Evolutionary conservation across 2,797 vertebrate species (phyloP).

Genomic region (Typhlichthys eigenmanni): DNA sequence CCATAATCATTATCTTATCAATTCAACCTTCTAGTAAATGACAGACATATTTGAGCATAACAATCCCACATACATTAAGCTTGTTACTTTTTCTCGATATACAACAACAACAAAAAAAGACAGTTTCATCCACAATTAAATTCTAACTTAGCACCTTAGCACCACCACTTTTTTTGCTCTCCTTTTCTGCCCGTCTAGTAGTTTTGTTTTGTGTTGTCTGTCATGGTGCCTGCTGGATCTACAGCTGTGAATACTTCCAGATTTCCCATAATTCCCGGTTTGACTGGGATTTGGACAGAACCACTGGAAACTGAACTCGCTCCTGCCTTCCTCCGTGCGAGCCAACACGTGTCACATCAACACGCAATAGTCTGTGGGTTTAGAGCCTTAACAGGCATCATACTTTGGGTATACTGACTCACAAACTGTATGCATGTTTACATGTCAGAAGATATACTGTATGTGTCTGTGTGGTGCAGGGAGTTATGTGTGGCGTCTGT

Average conservation of each 20-base stretch:
- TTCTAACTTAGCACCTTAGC: conserved; percentile 5
- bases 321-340: conserved; percentile 36
- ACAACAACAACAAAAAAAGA: too few relatives aligned
- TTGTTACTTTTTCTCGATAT: not conserved
- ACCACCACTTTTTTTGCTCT: conserved; percentile 10
- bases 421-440: conserved; percentile 20
- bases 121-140: conserved; percentile 11
- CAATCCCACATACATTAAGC: not conserved
- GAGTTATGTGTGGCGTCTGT: conserved; percentile 31
- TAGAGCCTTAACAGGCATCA: conserved; percentile 15
- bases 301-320: conserved; percentile 38
- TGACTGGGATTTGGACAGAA: conserved; percentile 56
- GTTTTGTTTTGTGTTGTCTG: conserved; percentile 40
- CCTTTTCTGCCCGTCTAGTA: conserved; percentile 11
- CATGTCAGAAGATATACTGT: conserved; percentile 23
- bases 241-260: conserved; percentile 67
- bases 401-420: conserved; percentile 8
- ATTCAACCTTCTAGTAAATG: too few relatives aligned
- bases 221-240: conserved; percentile 49
- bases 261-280: conserved; percentile 53
- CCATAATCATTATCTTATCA: too few relatives aligned
- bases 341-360: conserved; percentile 53
- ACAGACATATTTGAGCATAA: too few relatives aligned
- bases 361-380: conserved; percentile 14
- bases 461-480: conserved; percentile 2